These are phyloP conservation scores for Phrynocephalus versicolor DNA, from an alignment of 2,113 vertebrate genomes.

Conservation along the genomic window DNA sequence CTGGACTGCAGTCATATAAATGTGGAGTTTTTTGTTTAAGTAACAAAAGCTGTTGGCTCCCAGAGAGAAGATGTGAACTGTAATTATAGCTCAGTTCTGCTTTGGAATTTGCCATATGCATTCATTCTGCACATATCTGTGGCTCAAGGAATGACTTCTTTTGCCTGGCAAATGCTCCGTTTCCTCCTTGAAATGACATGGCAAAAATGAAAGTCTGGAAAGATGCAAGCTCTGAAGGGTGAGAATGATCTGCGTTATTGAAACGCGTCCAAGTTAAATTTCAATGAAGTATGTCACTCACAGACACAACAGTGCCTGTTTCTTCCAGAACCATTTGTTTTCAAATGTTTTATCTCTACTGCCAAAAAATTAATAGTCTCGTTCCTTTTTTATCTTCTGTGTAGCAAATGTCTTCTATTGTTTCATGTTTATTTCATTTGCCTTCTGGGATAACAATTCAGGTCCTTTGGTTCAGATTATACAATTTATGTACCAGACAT, in stretches of 20 bases:
- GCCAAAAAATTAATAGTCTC: constrained; percentile 6
- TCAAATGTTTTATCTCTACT: constrained; percentile 1
- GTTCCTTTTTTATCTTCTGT: constrained; percentile 13
- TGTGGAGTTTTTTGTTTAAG: not conserved
- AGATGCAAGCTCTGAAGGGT: not conserved
- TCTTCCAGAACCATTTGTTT: constrained; percentile 10
- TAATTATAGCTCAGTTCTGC: not conserved
- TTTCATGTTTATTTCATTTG: constrained; percentile 14
- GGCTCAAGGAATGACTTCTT: not conserved
- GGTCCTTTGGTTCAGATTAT: not conserved
- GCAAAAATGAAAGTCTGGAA: not conserved
- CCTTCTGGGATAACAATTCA: not conserved
- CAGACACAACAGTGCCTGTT: not conserved
- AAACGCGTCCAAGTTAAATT: not conserved
- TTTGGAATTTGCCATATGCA: not conserved
- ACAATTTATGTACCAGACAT: constrained; percentile 15
- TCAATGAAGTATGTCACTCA: not conserved
- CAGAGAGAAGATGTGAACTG: not conserved
- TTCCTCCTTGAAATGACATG: not conserved
- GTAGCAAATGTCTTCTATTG: not conserved
- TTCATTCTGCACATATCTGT: not conserved
- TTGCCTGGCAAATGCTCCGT: not conserved
- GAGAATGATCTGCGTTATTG: not conserved
- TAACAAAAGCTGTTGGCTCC: not conserved
- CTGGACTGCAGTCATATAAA: not conserved